Evolutionary conservation across 2,113 vertebrate species (phyloP).

Genomic region (Cinclus mexicanus): DNA sequence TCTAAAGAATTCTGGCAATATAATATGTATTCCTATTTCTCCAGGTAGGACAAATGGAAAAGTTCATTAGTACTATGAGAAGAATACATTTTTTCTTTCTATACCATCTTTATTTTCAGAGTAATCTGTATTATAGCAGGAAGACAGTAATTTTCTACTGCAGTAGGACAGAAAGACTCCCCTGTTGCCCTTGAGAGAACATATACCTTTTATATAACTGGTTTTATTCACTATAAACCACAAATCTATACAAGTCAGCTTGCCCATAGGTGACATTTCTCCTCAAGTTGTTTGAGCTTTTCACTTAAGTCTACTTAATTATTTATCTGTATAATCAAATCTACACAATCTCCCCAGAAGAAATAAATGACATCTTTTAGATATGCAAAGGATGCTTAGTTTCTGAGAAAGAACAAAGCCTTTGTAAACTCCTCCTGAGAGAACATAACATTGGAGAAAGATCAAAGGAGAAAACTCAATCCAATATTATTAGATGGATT

Average conservation of each 20-base stretch:
- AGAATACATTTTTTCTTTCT: background rate
- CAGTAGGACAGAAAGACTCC: background rate
- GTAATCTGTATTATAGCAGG: background rate
- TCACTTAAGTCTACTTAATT: conserved; percentile 19
- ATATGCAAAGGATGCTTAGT: conserved; percentile 13
- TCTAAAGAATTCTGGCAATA: background rate
- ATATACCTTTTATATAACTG: background rate
- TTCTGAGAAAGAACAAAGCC: conserved; percentile 48
- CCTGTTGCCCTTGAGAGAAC: background rate
- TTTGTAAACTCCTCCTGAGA: conserved; percentile 1
- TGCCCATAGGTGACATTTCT: conserved; percentile 4
- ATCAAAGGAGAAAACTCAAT: conserved; percentile 46
- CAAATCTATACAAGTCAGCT: background rate
- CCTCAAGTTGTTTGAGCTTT: background rate
- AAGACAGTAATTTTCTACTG: background rate
- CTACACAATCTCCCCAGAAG: background rate
- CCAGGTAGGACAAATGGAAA: background rate
- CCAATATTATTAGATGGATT: conserved; percentile 10
- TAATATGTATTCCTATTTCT: background rate
- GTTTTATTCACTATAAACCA: background rate
- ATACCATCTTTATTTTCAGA: background rate
- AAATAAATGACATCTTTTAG: conserved; percentile 22
- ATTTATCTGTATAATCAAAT: conserved; percentile 37
- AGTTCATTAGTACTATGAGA: background rate
- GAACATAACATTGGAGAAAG: conserved; percentile 23